These are phyloP conservation scores for Maniola hyperantus DNA, from an alignment of 2,888 invertebrate species.

Conservation along the genomic window DNA sequence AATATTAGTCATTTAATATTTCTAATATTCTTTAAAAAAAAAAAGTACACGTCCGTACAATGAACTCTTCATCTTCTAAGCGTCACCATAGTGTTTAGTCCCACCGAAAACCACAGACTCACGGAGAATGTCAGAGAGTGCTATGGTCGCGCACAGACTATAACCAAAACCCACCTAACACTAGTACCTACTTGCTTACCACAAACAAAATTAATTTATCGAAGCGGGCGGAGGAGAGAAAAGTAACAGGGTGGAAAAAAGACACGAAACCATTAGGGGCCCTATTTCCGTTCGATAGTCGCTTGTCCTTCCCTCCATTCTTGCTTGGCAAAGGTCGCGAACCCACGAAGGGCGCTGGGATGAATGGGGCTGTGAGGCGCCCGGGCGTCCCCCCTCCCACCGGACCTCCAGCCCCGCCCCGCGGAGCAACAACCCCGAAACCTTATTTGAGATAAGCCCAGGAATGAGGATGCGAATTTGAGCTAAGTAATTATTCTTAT, in stretches of 20 bases:
- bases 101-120: too few relatives aligned
- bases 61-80: too few relatives aligned
- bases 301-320: conserved; percentile 60
- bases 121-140: too few relatives aligned
- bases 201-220: conserved; percentile 17
- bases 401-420: conserved; percentile 49
- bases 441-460: conserved; percentile 71
- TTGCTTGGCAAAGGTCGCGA: conserved; percentile 64
- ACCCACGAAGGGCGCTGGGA: conserved; percentile 65
- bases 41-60: too few relatives aligned
- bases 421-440: conserved; percentile 76
- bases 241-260: conserved; percentile 31
- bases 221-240: conserved; percentile 11
- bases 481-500: conserved; percentile 43
- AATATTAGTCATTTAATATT: too few relatives aligned
- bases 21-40: too few relatives aligned
- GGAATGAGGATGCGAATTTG: conserved; percentile 55
- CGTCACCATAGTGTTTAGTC: too few relatives aligned
- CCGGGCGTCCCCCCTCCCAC: conserved; percentile 48
- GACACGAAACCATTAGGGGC: conserved; percentile 35
- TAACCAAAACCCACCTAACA: too few relatives aligned
- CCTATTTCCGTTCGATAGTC: conserved; percentile 53
- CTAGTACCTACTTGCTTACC: conserved; percentile 13
- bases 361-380: conserved; percentile 65
- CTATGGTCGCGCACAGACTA: too few relatives aligned